Base-by-base conservation (phyloP, 2,113 vertebrate species). In the Centropristis striata region DNA sequence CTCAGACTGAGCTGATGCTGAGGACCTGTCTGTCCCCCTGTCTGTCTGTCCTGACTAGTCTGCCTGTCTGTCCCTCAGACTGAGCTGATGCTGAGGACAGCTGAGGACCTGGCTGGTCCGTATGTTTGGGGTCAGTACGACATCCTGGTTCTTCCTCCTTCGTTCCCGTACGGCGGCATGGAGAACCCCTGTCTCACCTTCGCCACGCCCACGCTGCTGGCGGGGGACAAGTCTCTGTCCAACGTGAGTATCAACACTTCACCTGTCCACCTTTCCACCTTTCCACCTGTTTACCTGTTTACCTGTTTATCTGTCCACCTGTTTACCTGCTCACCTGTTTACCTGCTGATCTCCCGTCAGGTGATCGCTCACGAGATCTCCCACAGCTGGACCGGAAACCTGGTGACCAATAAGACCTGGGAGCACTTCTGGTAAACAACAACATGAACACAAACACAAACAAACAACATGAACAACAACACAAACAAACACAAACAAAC, bases 301-400 rank as follows among this genome's bases (percentile, higher is more conserved):
- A n/a, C n/a, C n/a, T 70, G 14, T 61, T 28, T 12, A 28, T 44
- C 8, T 71, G 8, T n/a, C n/a, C n/a, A n/a, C n/a, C n/a, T n/a
- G 8, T 3, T 15, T 16, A 14, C 23, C 28, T 14, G 25, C 42
- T 21, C 9, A 16, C 2, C 14, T 70, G 14, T 61, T 28, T 12
- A 28, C 50, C 8, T 71, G 8, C 59, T 61, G 10, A 50, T 65
- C 3, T 55, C 74, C 42, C 71, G 87, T 69, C 86, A 99, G 98
- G 98, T 99, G 72, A 98, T 99, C 75, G 98, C 97, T 20, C 98
- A 99, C 87, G 98, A 99, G 95, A 99, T 99, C 89, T 97, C 98
- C 70, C 98, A 99, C 87, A 99, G 98, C 90, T 99, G 98, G 98
- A 99, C 97, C 1, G 98, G 98, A 25, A 99, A 99, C 86, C 93